Evolutionary conservation across 2,797 vertebrate genomes (phyloP), one percentile per base, ranked within the genome.

Genomic region (Etheostoma perlongum): DNA sequence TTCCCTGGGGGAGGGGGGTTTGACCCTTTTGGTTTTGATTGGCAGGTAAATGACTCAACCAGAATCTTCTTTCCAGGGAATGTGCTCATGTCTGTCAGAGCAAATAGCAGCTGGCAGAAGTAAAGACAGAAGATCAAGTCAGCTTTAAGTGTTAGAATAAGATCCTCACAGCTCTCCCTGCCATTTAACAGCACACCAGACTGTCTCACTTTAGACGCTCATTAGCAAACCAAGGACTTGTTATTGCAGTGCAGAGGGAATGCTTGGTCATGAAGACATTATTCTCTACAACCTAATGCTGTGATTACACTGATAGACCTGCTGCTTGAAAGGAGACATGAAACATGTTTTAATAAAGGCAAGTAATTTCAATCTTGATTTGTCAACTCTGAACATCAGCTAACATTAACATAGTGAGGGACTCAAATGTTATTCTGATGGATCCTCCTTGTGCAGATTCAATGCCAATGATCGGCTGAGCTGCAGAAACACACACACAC

Each of bases 81-180:
- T 95, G 94, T 86, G 93, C 94, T 95, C 79, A 86, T 93, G 92
- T 95, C 96, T 92, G 94, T 94, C 94, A 92, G 92, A 94, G 95
- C 93, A 88, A 91, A 88, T 92, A 95, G 94, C 95, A 95, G 95
- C 94, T 93, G 95, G 94, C 93, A 88, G 91, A 82, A 88, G 54
- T 62, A 87, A 84, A 93, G 93, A 93, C 81, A 90, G 93, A 81
- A 89, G 95, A 95, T 95, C 94, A 91, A 88, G 87, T 90, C 91
- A 65, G 93, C 95, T 83, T 90, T 85, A 75, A 81, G 94, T 82
- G 93, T 95, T 94, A 94, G 94, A 95, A 95, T 72, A 94, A 94
- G 95, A 95, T 94, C 93, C 91, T 46, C 60, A 89, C 85, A 88
- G 90, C 82, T 76, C 85, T 93, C 80, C 11, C 76, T 81, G 90